Conservation (phyloP, 1,140 invertebrate genomes). For the Drosophila ogumai region DNA sequence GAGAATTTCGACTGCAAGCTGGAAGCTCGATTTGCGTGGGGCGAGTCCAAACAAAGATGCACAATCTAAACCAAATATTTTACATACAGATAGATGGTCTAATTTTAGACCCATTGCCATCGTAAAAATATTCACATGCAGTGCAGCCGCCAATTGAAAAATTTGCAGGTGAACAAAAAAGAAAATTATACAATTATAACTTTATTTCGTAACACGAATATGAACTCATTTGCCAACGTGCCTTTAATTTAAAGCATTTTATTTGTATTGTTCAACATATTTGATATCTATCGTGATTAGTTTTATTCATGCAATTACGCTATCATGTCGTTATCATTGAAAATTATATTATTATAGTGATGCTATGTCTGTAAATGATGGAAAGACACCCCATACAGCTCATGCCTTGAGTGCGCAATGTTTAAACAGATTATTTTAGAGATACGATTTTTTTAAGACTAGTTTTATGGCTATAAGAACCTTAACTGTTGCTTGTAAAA, state of each 20-base stretch:
- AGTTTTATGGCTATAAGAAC: neutral
- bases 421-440: neutral
- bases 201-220: constrained; percentile 14
- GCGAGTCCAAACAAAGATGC: constrained; percentile 8
- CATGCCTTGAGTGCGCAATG: neutral
- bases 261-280: constrained; percentile 6
- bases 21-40: constrained; percentile 18
- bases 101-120: constrained; percentile 23
- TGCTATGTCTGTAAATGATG: no score
- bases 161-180: constrained; percentile 21
- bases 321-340: constrained; percentile 29
- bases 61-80: constrained; percentile 18
- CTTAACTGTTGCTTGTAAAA: neutral
- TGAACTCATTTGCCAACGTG: constrained; percentile 57
- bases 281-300: constrained; percentile 12
- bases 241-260: constrained; percentile 24
- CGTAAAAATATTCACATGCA: constrained; percentile 10
- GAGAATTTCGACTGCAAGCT: constrained; percentile 1
- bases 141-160: constrained; percentile 31
- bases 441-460: neutral
- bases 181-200: constrained; percentile 35
- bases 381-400: neutral
- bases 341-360: constrained; percentile 11
- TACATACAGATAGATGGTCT: constrained; percentile 14
- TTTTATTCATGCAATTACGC: constrained; percentile 14